Evolutionary conservation across 1,140 invertebrate species (phyloP), one percentile per base, ranked within the genome.

Genomic region (Agraylea sexmaculata): DNA sequence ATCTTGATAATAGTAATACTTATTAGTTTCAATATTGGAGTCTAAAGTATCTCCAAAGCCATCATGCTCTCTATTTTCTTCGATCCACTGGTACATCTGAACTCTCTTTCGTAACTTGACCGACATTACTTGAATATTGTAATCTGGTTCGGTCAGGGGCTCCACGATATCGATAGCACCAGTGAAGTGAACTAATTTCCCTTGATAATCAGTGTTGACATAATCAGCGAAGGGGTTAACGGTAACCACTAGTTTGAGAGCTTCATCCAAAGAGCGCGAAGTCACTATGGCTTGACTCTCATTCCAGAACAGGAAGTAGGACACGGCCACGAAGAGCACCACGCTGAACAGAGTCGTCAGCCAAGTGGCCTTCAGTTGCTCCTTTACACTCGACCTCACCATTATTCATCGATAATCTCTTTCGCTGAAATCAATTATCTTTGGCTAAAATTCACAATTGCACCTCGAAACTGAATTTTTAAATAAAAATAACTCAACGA

Each of bases 81-180:
- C 87, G 30, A 88, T 71, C 87, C 87, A 92, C 55, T 92, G 88
- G 56, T 82, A 92, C 83, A 91, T 90, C 59, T 92, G 87, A 1
- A 86, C 83, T 45, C 78, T 66, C 31, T 82, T 72, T 47, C 77
- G 77, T 16, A 87, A 56, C 50, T 82, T 83, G 0, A 84, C 76
- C 13, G 81, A 75, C 37, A 75, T 66, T 4, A 87, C 71, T 51
- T 80, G 74, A 28, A 89, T 74, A 36, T 81, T 78, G 57, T 87
- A 87, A 43, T 81, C 76, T 12, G 75, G 75, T 57, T 90, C 87
- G 6, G 78, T 80, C 40, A 92, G 67, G 2, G 81, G 81, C 55
- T 88, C 83, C n/a, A 75, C 69, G 31, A 87, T 72, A 15, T 71
- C 57, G 12, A 92, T 59, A 13, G 71, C 64, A 0, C 85, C 87